Base-by-base conservation (phyloP, 92 coral and sea anemone species). In the Montipora capitata region DNA sequence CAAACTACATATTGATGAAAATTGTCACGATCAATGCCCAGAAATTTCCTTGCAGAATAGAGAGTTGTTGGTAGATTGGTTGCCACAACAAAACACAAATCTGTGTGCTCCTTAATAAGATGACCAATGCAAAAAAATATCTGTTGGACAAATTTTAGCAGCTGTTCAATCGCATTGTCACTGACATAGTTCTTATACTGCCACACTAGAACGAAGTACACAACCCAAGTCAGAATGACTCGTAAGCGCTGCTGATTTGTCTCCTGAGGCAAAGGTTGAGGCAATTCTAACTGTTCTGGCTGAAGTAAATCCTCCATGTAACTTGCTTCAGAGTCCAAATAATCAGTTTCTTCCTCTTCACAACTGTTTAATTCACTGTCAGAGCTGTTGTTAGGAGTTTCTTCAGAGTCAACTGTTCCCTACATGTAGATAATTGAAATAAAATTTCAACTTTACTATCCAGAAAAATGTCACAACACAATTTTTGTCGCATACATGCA, bases 111-210 rank as follows among this genome's bases (percentile, higher is more conserved):
- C 38, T 82, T 75, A 51, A 89, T 67, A 71, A 59, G 74, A 7
- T 65, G 13, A 11, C 93, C 89, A 78, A 84, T 52, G 18, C 87
- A 76, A 59, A 58, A 68, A 7, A 88, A 82, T 49, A 82, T 56
- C 9, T 82, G 75, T 39, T 65, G 49, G 18, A 89, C 40, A 62
- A 84, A 84, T 18, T 78, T 77, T 65, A 84, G 52, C 7, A 89
- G 77, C 81, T 78, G 87, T 62, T 84, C 93, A 18, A 89, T 74
- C n/a, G 83, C 89, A 84, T 89, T 89, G 81, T 84, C 89, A 84
- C 85, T 84, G n/a, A 89, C 68, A 78, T 84, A 84, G 63, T 77
- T 72, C 72, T 78, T 78, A 40, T 85, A 78, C 49, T 90, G 89
- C 89, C 86, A 90, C 4, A 84, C 74, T 54, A 90, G 41, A 43